phyloP scores from a whole-genome alignment of 2,113 vertebrate genomes.

The Lamprotornis superbus region DNA sequence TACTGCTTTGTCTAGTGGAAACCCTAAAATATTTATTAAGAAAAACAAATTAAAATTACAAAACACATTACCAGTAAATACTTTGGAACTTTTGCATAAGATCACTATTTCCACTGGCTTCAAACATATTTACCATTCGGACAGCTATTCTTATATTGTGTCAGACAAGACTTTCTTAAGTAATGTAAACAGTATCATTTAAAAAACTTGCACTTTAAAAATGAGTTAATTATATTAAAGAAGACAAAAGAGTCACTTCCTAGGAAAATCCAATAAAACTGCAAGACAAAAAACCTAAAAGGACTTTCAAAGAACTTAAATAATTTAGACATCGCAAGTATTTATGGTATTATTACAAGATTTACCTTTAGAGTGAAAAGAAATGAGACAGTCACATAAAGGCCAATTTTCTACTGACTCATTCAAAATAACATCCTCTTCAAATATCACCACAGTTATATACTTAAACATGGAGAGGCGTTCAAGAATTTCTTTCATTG shows the following conservation, averaged over 20 bases:
- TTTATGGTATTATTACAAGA: background rate
- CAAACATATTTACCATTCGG: background rate
- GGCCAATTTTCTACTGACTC: conserved; percentile 90
- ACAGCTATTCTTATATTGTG: background rate
- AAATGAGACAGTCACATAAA: conserved; percentile 89
- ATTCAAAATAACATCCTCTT: conserved; percentile 87
- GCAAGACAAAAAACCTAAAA: background rate
- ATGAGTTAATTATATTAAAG: background rate
- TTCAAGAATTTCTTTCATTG: conserved; percentile 92
- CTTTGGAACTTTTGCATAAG: background rate
- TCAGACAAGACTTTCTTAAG: background rate
- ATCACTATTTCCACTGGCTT: background rate
- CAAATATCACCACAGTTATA: conserved; percentile 87
- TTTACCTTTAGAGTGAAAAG: conserved; percentile 92
- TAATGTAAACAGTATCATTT: background rate
- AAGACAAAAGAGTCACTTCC: background rate
- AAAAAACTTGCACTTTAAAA: background rate
- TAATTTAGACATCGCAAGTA: background rate
- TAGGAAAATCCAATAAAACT: background rate
- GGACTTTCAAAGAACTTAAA: background rate
- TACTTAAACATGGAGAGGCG: conserved; percentile 90
- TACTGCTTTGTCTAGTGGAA: conserved; percentile 92
- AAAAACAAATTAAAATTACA: conserved; percentile 48
- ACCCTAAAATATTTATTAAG: conserved; percentile 72
- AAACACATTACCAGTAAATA: background rate